These are phyloP conservation scores for Cladopsammia gracilis DNA, from an alignment of 64 coral and sea anemone species.

Conservation along the genomic window DNA sequence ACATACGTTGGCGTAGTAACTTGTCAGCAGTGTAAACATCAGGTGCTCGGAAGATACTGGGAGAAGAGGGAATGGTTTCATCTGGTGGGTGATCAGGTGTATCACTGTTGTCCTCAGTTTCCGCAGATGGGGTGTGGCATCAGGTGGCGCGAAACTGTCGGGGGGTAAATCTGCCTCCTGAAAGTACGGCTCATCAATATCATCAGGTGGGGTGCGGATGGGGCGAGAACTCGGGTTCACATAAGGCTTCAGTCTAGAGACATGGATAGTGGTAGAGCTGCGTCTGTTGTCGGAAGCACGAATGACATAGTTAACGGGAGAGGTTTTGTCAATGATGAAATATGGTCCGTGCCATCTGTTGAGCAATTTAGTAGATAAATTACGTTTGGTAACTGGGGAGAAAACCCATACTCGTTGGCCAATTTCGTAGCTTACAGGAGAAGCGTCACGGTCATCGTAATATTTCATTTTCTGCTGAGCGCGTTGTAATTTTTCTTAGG, in stretches of 20 bases:
- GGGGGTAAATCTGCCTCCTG: not conserved
- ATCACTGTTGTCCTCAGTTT: not conserved
- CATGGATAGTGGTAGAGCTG: constrained; percentile 44
- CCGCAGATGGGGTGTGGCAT: not conserved
- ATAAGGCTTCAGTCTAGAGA: constrained; percentile 51
- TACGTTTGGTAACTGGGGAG: constrained; percentile 5
- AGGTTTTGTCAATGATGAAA: constrained; percentile 46
- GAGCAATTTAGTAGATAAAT: constrained; percentile 26
- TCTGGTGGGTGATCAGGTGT: no score
- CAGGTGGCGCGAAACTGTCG: not conserved
- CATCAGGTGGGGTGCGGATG: not conserved
- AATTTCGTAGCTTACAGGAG: not conserved
- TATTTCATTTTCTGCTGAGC: no score
- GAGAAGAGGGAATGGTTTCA: no score
- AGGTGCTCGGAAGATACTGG: not conserved
- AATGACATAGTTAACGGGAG: constrained; percentile 39
- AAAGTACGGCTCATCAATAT: not conserved
- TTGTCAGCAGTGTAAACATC: not conserved
- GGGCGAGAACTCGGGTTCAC: constrained; percentile 8
- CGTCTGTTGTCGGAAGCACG: constrained; percentile 38
- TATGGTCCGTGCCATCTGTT: constrained; percentile 48
- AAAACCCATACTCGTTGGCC: constrained; percentile 57
- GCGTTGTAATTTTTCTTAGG: no score
- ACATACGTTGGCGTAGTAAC: not conserved
- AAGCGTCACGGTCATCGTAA: no score